Conservation (phyloP, 2,113 vertebrate species). For the Neotragus moschatus region DNA sequence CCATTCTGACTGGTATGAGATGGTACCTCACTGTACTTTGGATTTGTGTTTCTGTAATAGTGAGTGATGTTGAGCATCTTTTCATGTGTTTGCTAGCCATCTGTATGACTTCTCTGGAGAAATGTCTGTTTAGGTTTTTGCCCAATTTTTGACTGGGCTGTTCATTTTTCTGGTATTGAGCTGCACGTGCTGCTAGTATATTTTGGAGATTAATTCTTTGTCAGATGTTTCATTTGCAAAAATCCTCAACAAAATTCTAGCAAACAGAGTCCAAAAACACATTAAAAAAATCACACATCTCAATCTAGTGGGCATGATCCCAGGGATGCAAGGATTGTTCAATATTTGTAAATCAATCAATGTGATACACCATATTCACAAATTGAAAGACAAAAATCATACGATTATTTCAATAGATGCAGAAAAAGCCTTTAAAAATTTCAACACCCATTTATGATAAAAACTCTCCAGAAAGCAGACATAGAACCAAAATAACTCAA, state of each 20-base stretch:
- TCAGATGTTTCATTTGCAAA: background rate
- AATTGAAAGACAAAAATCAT: background rate
- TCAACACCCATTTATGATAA: background rate
- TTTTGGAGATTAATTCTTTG: background rate
- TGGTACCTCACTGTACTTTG: background rate
- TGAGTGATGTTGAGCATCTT: background rate
- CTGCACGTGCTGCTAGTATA: background rate
- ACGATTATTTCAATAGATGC: background rate
- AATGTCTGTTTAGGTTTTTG: background rate
- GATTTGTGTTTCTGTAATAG: background rate
- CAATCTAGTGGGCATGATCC: background rate
- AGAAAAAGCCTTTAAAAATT: background rate
- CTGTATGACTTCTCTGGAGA: background rate
- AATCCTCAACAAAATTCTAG: background rate
- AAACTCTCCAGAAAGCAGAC: background rate
- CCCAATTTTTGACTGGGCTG: background rate
- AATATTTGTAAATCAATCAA: background rate
- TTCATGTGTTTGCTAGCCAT: background rate
- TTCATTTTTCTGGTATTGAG: background rate
- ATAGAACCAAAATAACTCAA: background rate
- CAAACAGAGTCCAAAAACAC: background rate
- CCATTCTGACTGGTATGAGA: background rate
- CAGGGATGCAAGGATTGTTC: background rate
- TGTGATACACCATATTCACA: background rate
- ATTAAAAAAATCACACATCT: background rate